Conservation (phyloP, 2,888 invertebrate genomes). For the Blastobasis adustella region DNA sequence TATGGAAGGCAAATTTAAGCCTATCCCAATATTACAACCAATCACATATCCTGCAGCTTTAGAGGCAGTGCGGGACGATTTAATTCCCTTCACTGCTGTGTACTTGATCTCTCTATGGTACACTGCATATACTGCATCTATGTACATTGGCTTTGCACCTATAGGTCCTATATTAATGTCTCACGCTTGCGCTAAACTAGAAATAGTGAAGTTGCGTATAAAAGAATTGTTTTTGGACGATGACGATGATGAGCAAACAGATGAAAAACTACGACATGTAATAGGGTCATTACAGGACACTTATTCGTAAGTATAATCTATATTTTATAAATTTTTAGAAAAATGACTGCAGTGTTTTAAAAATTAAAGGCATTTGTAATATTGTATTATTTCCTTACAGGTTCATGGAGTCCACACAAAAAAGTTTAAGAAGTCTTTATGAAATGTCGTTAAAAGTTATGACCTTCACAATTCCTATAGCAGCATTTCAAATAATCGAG, state of each 20-base stretch:
- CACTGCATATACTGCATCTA: constrained; percentile 16
- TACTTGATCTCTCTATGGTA: constrained; percentile 12
- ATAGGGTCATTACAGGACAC: constrained; percentile 25
- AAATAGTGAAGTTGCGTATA: constrained; percentile 25
- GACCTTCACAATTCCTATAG: constrained; percentile 25
- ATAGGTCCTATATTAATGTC: constrained; percentile 37
- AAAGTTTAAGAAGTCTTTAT: constrained; percentile 20
- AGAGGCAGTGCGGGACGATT: constrained; percentile 26
- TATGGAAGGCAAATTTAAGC: constrained; percentile 18
- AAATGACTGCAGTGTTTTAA: background rate
- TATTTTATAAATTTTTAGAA: constrained; percentile 1
- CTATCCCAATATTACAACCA: constrained; percentile 23
- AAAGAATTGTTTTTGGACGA: constrained; percentile 20
- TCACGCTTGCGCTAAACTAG: constrained; percentile 39
- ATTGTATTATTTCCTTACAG: constrained; percentile 16
- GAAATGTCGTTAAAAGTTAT: constrained; percentile 27
- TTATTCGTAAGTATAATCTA: constrained; percentile 21
- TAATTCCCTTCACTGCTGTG: constrained; percentile 13
- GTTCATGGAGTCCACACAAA: constrained; percentile 23
- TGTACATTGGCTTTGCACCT: constrained; percentile 32
- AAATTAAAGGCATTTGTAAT: constrained; percentile 1
- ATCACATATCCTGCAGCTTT: constrained; percentile 22
- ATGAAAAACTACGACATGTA: constrained; percentile 21
- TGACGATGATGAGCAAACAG: constrained; percentile 12
- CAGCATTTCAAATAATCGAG: constrained; percentile 25